Conservation (phyloP, 2,113 vertebrate genomes). For the Phalacrocorax aristotelis region DNA sequence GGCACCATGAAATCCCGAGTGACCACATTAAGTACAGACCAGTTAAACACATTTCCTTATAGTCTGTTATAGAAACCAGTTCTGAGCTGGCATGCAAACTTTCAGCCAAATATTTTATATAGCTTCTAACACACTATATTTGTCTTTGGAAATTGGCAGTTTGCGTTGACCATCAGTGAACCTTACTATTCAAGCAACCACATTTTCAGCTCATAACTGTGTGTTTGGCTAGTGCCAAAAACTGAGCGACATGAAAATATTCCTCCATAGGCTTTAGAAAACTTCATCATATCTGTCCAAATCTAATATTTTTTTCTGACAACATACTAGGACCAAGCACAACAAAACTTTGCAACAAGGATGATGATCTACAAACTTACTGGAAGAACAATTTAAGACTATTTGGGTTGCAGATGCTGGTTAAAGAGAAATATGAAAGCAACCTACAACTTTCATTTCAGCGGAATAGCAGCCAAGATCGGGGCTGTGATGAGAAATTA, state of each 20-base stretch:
- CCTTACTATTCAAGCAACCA: conserved; percentile 36
- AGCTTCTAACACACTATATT: conserved; percentile 31
- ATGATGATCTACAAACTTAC: neutral
- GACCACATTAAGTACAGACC: conserved; percentile 2
- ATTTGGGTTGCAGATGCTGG: neutral
- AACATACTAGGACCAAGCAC: neutral
- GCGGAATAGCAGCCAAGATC: neutral
- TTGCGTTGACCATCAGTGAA: conserved; percentile 12
- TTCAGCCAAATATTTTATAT: conserved; percentile 31
- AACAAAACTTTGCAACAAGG: neutral
- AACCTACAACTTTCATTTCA: neutral
- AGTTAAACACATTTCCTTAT: conserved; percentile 28
- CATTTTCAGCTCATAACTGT: conserved; percentile 2
- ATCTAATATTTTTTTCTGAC: neutral
- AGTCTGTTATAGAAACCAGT: conserved; percentile 7
- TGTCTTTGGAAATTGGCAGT: conserved; percentile 40
- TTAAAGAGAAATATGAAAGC: neutral
- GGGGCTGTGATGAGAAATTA: neutral
- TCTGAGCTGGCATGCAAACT: conserved; percentile 36
- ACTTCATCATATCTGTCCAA: neutral
- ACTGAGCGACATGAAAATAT: neutral
- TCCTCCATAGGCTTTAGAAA: neutral
- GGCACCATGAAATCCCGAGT: neutral
- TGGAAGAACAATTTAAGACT: neutral
- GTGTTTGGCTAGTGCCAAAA: neutral